phyloP scores from a whole-genome alignment of 2,797 vertebrate genomes.

The Lutjanus argentimaculatus region DNA sequence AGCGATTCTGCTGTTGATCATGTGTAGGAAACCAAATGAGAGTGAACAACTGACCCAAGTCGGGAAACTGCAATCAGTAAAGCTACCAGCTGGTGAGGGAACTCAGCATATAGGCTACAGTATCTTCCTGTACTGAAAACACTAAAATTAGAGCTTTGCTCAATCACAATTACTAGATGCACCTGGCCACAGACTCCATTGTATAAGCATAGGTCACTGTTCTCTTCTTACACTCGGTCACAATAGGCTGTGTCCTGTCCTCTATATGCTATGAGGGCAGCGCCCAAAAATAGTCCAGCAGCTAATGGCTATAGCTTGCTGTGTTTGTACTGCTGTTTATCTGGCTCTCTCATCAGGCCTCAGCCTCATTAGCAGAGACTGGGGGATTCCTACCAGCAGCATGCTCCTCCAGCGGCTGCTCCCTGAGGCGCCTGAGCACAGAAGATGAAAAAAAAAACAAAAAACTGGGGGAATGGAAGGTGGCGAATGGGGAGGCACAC shows the following conservation, averaged over 20 bases:
- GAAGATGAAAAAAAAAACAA: constrained; percentile 15
- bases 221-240: constrained; percentile 52
- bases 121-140: constrained; percentile 11
- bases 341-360: constrained; percentile 80
- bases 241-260: constrained; percentile 72
- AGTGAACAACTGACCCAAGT: not conserved
- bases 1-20: not conserved
- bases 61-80: not conserved
- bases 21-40: not conserved
- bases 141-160: constrained; percentile 24
- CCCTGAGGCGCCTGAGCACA: constrained; percentile 45
- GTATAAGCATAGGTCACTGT: constrained; percentile 48
- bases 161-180: constrained; percentile 33
- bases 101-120: too few species aligned
- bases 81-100: not conserved
- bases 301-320: constrained; percentile 70
- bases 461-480: constrained; percentile 48
- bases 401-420: constrained; percentile 41
- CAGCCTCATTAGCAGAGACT: constrained; percentile 71
- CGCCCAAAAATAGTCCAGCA: constrained; percentile 73
- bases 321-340: constrained; percentile 81
- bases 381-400: constrained; percentile 68
- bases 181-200: constrained; percentile 58
- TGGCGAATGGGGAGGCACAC: constrained; percentile 75
- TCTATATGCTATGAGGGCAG: constrained; percentile 67